phyloP scores from a whole-genome alignment of 2,797 vertebrate genomes.

The Anabas testudineus region DNA sequence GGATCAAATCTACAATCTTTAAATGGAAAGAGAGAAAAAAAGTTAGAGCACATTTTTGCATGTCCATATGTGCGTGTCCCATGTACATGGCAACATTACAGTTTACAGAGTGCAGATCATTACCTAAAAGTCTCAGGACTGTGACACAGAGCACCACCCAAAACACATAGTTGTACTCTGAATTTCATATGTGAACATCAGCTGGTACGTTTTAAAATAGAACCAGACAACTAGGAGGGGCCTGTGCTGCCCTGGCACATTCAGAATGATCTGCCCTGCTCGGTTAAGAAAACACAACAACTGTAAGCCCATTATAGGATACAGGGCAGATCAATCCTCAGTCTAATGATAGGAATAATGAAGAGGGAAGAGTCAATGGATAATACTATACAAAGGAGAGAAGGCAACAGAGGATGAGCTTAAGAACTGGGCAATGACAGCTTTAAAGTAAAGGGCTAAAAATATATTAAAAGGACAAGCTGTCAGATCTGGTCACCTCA shows the following conservation, averaged over 20 bases:
- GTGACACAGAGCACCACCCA: not conserved
- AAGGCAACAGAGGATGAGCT: not conserved
- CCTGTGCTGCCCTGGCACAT: slow-evolving; percentile 34
- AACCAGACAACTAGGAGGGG: slow-evolving; percentile 51
- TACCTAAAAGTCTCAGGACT: not conserved
- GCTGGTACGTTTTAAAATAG: slow-evolving; percentile 63
- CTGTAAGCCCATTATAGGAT: slow-evolving; percentile 58
- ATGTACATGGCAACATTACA: slow-evolving; percentile 1
- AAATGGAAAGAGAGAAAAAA: not conserved
- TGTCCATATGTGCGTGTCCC: not conserved
- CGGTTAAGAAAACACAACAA: slow-evolving; percentile 44
- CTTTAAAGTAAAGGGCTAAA: not conserved
- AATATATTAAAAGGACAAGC: not conserved
- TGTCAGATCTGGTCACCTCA: not conserved
- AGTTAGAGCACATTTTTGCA: too few relatives aligned
- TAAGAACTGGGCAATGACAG: not conserved
- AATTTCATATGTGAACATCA: slow-evolving; percentile 48
- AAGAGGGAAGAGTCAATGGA: slow-evolving; percentile 14
- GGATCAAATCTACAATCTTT: not conserved
- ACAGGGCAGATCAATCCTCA: slow-evolving; percentile 68
- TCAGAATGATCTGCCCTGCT: slow-evolving; percentile 42
- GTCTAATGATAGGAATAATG: slow-evolving; percentile 59
- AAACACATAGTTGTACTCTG: slow-evolving; percentile 25
- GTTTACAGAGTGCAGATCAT: not conserved
- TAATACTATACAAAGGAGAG: not conserved